Base-by-base conservation (phyloP, 2,797 vertebrate genomes). In the Meriones psammophilus region DNA sequence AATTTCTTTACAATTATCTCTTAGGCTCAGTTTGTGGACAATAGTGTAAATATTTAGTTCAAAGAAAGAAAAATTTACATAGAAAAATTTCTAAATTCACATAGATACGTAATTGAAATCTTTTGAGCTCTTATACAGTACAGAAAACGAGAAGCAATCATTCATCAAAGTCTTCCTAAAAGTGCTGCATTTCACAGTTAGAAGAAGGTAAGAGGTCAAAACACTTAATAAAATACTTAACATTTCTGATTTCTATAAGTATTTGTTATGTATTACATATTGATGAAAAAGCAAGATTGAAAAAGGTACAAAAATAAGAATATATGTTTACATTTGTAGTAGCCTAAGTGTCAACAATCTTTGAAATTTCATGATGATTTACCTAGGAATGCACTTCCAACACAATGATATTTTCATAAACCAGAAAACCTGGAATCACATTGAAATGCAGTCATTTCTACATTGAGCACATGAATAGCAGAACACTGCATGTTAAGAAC, bases 361-460 rank as follows among this genome's bases (percentile, higher is more conserved):
- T 93, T 88, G 62, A 46, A 28, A 22, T 56, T 96, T 97, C 95
- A 74, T 94, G 95, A 69, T 93, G 94, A 54, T n/a, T 83, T 94
- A 94, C 74, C 33, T 66, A 97, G 46, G 97, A 97, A 94, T 60
- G 42, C 5, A 95, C 80, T 93, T 97, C 86, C 84, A 84, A 66
- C 97, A 96, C 64, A 95, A 9, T 9, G 54, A 95, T 96, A 69
- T 93, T 77, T 64, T 79, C 96, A 71, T 42, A 77, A 96, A 95
- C 94, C 91, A 94, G 89, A 10, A 0, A 95, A 98, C 96, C 0
- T 46, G 24, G 39, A 83, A 62, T 90, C 80, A 68, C 3, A 94
- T 22, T 97, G 95, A 92, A 94, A 98, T 97, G 92, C 80, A 60
- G 88, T 95, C 91, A 97, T 98, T 98, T 97, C 92, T 97, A 92